These are phyloP conservation scores for Argentina silus DNA, from an alignment of 2,797 vertebrate genomes.

Conservation along the genomic window DNA sequence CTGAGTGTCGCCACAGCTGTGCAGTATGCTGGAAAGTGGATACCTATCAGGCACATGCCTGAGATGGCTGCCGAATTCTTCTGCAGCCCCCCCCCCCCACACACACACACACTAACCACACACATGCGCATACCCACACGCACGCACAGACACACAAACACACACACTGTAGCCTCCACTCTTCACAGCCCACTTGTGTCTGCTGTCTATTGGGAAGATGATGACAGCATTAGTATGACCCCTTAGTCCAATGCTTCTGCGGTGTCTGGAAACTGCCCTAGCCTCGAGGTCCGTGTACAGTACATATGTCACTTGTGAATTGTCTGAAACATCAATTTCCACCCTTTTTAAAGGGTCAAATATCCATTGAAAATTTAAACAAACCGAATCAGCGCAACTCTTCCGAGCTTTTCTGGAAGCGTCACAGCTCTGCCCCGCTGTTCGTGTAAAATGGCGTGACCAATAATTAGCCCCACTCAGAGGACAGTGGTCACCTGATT, in stretches of 20 bases:
- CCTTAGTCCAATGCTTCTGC: slow-evolving; percentile 17
- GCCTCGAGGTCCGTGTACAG: slow-evolving; percentile 8
- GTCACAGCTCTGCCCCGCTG: slow-evolving; percentile 19
- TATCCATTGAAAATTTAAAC: slow-evolving; percentile 58
- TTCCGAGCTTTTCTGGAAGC: slow-evolving; percentile 38
- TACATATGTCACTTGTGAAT: slow-evolving; percentile 53
- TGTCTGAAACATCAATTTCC: slow-evolving; percentile 67
- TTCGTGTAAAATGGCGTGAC: slow-evolving; percentile 13
- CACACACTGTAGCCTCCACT: background rate
- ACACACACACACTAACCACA: background rate
- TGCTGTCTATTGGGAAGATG: background rate
- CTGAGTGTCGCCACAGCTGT: slow-evolving; percentile 26
- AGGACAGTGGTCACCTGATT: background rate
- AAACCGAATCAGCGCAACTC: slow-evolving; percentile 56
- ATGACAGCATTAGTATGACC: slow-evolving; percentile 16
- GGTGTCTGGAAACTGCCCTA: slow-evolving; percentile 22
- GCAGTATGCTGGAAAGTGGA: slow-evolving; percentile 16
- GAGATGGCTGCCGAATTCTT: slow-evolving; percentile 34
- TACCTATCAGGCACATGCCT: slow-evolving; percentile 17
- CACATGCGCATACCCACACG: background rate
- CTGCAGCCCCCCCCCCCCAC: background rate
- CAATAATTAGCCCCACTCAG: slow-evolving; percentile 9
- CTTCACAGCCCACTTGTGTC: background rate
- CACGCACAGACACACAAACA: background rate
- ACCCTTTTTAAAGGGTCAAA: slow-evolving; percentile 55